Base-by-base conservation (phyloP, 2,888 invertebrate genomes). In the Glaucopsyche alexis region DNA sequence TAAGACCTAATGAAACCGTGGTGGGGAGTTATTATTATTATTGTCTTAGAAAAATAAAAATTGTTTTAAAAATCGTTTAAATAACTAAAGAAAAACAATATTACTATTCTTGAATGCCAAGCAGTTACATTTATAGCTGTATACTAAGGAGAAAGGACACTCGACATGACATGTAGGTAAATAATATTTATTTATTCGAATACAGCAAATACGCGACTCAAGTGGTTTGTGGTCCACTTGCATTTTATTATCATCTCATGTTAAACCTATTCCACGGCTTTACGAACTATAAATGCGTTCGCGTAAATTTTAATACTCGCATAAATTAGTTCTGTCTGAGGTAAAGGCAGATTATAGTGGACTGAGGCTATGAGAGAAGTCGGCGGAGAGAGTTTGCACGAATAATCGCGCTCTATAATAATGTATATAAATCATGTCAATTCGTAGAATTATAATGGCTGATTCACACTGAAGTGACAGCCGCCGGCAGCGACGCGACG, bases 221-320 rank as follows among this genome's bases (percentile, higher is more conserved):
- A 60, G 60, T 60, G 60, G 60, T 60, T 60, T 60, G 60, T 60
- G 60, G 60, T 60, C 60, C 29, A 60, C 60, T 60, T 60, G 60
- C 60, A 60, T 60, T 60, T 60, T 60, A 60, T 60, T 60, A 60
- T 60, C 38, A 29, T 60, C 60, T 60, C 19, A 55, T 55, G 60
- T 60, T 60, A 60, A 60, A 38, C 60, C 60, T 60, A 60, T 60
- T 60, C 29, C 60, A 29, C 14, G 60, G 9, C 60, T 60, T 60
- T 60, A 60, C 60, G 38, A 60, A 60, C 60, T 60, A 60, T 60
- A 38, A 60, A 60, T 60, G 60, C 38, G 38, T 38, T 60, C 13
- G 2, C 55, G 60, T 60, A 60, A 60, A 60, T 60, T 60, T 60
- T 60, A 60, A 60, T 60, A 60, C 60, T 60, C 7, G 60, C 29